Conservation (phyloP, 2,797 vertebrate genomes). For the Gymnothorax javanicus region DNA sequence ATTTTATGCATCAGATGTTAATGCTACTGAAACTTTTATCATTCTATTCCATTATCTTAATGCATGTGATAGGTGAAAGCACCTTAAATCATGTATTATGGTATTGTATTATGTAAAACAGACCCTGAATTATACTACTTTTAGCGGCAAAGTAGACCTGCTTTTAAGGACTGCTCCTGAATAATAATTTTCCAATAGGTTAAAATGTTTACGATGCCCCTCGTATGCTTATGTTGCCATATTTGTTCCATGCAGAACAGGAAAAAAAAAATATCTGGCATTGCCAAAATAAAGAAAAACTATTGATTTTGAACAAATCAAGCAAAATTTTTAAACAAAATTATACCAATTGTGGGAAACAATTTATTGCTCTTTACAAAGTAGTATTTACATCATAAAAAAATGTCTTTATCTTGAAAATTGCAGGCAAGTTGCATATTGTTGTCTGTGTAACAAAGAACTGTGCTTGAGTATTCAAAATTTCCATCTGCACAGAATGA, state of each 20-base stretch:
- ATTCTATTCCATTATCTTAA: constrained; percentile 73
- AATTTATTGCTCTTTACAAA: background rate
- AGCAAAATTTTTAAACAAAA: background rate
- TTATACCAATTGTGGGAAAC: background rate
- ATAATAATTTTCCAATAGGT: background rate
- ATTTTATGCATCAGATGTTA: constrained; percentile 79
- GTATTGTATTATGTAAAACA: constrained; percentile 72
- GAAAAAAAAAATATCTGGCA: constrained; percentile 3
- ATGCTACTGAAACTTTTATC: constrained; percentile 76
- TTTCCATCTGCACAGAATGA: background rate
- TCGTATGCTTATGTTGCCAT: background rate
- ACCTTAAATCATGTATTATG: constrained; percentile 77
- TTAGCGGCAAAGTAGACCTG: constrained; percentile 48
- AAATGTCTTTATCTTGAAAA: background rate
- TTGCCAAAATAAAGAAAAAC: background rate
- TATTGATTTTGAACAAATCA: too few species aligned
- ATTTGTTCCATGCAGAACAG: background rate
- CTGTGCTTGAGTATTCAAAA: background rate
- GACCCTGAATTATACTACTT: constrained; percentile 59
- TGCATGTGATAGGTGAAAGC: constrained; percentile 68
- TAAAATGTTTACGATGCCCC: background rate
- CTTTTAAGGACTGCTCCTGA: background rate
- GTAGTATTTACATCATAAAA: background rate
- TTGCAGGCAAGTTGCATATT: background rate
- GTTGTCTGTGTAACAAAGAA: too few species aligned